Evolutionary conservation across 2,888 invertebrate species (phyloP), one percentile per base, ranked within the genome.

Genomic region (Byasa hedistus): DNA sequence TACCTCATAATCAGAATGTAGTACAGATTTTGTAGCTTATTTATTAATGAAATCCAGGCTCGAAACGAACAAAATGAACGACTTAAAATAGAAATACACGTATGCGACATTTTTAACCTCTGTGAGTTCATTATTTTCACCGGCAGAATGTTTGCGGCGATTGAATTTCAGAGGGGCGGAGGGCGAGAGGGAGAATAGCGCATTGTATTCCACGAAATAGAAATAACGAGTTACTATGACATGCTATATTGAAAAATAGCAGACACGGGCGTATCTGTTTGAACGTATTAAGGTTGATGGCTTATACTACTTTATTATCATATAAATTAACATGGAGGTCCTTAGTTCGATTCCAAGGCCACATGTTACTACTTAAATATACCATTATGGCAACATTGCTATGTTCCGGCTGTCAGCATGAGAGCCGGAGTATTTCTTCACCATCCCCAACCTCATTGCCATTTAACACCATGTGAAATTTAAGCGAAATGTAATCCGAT

Each of bases 221-320:
- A 64, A 59, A 64, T 54, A 44, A 36, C 24, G 54, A 24, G 36
- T 19, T 3, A 24, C n/a, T 23, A 48, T 22, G 54, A 23, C 58
- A 59, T 64, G 23, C 24, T 57, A 52, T 39, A 59, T 64, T 64
- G 59, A 64, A 54, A 54, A 36, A 59, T 58, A 57, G 32, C 24
- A 27, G 21, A 48, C 21, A 57, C 32, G n/a, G 57, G n/a, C 32
- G 12, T 56, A 56, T 39, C 39, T 39, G 12, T 19, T 48, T 48
- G 12, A 21, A 12, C 27, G 21, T 48, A 44, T 59, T n/a, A 3
- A 12, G 0, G 54, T 54, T 19, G 19, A 44, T 24, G 44, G 24
- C 10, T 24, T 15, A n/a, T 7, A 62, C 1, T 44, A 55, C 7
- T 56, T 56, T 27, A 55, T 56, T 56, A 27, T 39, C 55, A 12